Conservation (phyloP, 2,113 vertebrate species). For the Epinephelus cyanopodus region DNA sequence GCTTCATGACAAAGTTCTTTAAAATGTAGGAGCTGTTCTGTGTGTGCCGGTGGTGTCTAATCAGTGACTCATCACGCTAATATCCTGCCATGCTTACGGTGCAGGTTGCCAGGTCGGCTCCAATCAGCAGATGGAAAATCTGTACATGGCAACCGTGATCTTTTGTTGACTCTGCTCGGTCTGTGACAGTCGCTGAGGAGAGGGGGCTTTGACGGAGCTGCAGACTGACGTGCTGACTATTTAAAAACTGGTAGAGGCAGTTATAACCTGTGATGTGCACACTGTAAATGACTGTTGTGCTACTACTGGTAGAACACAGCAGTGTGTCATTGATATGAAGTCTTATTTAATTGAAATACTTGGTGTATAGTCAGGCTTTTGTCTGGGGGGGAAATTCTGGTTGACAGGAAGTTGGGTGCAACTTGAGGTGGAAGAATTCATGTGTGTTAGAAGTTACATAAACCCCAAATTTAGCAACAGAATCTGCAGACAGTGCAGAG, state of each 20-base stretch:
- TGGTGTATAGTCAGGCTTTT: not conserved
- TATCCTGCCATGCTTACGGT: slow-evolving; percentile 32
- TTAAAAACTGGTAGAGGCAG: slow-evolving; percentile 1
- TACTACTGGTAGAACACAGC: not conserved
- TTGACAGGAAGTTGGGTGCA: not conserved
- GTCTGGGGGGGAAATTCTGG: too few relatives aligned
- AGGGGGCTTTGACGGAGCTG: slow-evolving; percentile 3
- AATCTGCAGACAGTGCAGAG: not conserved
- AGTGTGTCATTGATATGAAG: not conserved
- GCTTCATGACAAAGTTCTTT: not conserved
- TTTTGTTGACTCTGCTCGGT: slow-evolving; percentile 36
- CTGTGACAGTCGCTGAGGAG: slow-evolving; percentile 4
- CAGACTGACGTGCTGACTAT: slow-evolving; percentile 36
- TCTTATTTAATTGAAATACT: not conserved
- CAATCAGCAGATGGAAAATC: slow-evolving; percentile 41
- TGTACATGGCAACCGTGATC: slow-evolving; percentile 24
- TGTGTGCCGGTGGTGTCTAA: slow-evolving; percentile 18
- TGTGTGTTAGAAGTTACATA: not conserved
- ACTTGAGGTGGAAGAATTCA: not conserved
- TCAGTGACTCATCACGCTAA: slow-evolving; percentile 39
- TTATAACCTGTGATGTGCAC: not conserved
- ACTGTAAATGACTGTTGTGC: not conserved
- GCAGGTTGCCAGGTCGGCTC: slow-evolving; percentile 47
- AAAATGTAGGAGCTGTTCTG: slow-evolving; percentile 5
- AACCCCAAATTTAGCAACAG: slow-evolving; percentile 6